Evolutionary conservation across 2,797 vertebrate genomes (phyloP).

Genomic region (Lateolabrax maculatus): DNA sequence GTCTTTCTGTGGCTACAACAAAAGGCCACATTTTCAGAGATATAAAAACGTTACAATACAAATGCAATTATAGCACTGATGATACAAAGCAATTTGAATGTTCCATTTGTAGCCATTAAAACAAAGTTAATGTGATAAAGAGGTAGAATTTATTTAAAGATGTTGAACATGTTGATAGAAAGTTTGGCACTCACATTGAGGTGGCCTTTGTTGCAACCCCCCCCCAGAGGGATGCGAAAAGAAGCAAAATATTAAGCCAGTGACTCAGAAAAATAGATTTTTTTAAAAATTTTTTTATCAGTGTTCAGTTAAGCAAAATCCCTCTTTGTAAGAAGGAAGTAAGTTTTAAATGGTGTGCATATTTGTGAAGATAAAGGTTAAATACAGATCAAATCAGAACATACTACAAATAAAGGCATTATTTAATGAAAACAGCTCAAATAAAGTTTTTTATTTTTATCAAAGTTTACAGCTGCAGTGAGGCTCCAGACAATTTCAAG

Average conservation of each 20-base stretch:
- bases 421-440: constrained; percentile 47
- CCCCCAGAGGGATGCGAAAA: constrained; percentile 9
- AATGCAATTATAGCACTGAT: constrained; percentile 8
- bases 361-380: constrained; percentile 59
- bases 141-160: constrained; percentile 75
- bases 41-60: not conserved
- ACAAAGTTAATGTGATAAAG: constrained; percentile 53
- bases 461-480: constrained; percentile 28
- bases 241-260: constrained; percentile 20
- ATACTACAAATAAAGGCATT: constrained; percentile 58
- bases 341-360: constrained; percentile 23
- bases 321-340: constrained; percentile 34
- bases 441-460: constrained; percentile 28
- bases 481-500: constrained; percentile 38
- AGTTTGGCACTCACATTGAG: constrained; percentile 36
- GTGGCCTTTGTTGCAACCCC: constrained; percentile 16
- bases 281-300: constrained; percentile 18
- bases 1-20: not conserved
- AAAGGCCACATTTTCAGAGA: constrained; percentile 14
- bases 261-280: constrained; percentile 11
- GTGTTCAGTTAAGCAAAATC: constrained; percentile 51
- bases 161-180: constrained; percentile 12
- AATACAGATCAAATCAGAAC: constrained; percentile 59
- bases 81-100: constrained; percentile 35
- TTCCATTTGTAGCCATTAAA: constrained; percentile 26